These are phyloP conservation scores for Hemitrygon akajei DNA, from an alignment of 2,797 vertebrate species.

Conservation along the genomic window DNA sequence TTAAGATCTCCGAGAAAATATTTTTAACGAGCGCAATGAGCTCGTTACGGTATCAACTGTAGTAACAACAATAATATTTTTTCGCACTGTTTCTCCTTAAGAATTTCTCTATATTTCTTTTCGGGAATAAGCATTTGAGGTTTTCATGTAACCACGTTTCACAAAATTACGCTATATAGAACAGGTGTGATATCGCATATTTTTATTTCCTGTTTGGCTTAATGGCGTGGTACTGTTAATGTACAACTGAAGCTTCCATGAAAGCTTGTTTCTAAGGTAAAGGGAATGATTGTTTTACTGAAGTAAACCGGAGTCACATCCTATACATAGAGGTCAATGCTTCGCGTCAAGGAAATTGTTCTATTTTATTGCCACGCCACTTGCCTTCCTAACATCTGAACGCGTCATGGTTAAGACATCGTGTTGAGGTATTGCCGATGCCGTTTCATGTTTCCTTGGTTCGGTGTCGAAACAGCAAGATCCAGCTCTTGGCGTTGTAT, in stretches of 20 bases:
- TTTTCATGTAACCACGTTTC: not conserved
- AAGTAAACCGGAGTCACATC: not conserved
- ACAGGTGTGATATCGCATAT: not conserved
- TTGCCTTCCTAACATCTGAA: constrained; percentile 51
- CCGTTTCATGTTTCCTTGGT: constrained; percentile 47
- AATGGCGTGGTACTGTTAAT: not conserved
- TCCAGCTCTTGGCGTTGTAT: constrained; percentile 57
- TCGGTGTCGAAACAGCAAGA: constrained; percentile 51
- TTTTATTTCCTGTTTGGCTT: not conserved
- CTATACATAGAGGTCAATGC: not conserved
- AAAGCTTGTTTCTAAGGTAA: not conserved
- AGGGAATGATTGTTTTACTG: not conserved
- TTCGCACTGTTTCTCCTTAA: not conserved
- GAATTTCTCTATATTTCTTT: too few species aligned
- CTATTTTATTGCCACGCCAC: constrained; percentile 43
- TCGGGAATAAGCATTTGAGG: not conserved
- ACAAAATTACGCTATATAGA: not conserved
- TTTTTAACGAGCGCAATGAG: not conserved
- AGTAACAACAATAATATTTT: not conserved
- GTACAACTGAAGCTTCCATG: not conserved
- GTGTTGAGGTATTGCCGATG: constrained; percentile 49
- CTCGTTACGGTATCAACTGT: not conserved
- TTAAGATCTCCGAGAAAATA: not conserved
- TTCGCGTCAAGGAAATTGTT: not conserved
- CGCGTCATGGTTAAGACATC: constrained; percentile 46